These are phyloP conservation scores for Ophioninae sp. DNA, from an alignment of 2,888 invertebrate species.

Conservation along the genomic window DNA sequence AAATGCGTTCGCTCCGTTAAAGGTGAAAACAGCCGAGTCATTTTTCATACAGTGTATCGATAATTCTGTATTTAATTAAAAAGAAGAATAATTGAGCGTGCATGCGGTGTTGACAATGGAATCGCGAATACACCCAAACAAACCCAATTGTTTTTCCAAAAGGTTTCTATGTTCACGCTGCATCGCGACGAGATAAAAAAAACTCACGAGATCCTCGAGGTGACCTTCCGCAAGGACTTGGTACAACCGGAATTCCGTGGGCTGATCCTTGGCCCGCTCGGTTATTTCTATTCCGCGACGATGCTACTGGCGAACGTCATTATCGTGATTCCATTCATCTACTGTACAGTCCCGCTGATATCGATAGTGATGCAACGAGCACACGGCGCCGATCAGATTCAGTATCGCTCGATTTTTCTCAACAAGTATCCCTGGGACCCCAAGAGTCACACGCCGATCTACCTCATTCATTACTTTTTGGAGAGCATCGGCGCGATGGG, in stretches of 20 bases:
- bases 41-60: no score
- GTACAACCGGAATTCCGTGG: not conserved
- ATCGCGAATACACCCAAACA: not conserved
- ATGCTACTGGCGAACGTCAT: not conserved
- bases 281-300: not conserved
- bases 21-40: no score
- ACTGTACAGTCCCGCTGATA: not conserved
- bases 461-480: not conserved
- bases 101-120: no score
- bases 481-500: conserved; percentile 4
- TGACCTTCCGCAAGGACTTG: conserved; percentile 9
- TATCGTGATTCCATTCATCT: not conserved
- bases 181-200: not conserved
- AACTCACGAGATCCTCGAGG: conserved; percentile 13
- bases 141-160: not conserved
- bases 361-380: not conserved
- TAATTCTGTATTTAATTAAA: no score
- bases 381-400: not conserved
- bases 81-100: no score
- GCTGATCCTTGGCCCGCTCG: not conserved
- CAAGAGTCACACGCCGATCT: not conserved
- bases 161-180: conserved; percentile 10
- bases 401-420: conserved; percentile 1
- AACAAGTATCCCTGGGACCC: conserved; percentile 9
- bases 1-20: no score